Base-by-base conservation (phyloP, 2,797 vertebrate genomes). In the Alfaro cultratus region DNA sequence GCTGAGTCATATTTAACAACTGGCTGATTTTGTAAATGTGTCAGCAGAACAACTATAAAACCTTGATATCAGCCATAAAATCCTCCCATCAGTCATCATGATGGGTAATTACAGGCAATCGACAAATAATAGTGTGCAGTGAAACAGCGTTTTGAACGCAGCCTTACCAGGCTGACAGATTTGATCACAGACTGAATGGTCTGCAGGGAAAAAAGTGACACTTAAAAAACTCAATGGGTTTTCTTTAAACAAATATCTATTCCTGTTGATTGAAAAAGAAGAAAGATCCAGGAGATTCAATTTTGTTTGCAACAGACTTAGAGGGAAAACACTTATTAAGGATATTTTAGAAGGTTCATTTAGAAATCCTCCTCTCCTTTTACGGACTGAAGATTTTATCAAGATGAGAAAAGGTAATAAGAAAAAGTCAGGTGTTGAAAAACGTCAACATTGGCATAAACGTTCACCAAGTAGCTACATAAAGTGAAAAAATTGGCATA, bases 101-200 rank as follows among this genome's bases (percentile, higher is more conserved):
- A 94, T 88, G 85, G 88, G 82, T 94, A 93, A 95, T 95, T 94
- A 92, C 90, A 92, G 89, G 84, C 93, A 94, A 94, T 93, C 91
- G 87, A 92, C 92, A 93, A 93, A 93, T 93, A 92, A 93, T 88
- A 86, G 88, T 86, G 87, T 85, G 86, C 57, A 64, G 88, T 87
- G 88, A 91, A 29, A 86, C 82, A 84, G 80, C 68, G 89, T 90
- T n/a, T 89, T 92, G 90, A 91, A 91, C 93, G 90, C 86, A 81
- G 89, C 85, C 86, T 87, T 90, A 92, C 77, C 76, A 86, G 80
- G 43, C 82, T 85, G 86, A 86, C 82, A 77, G 86, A 80, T 80
- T 91, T 87, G 83, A 79, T 86, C 82, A 81, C 86, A 13, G 64
- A 83, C 67, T 74, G 74, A 80, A 76, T 83, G 88, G 79, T 82